Conservation (phyloP, 2,888 invertebrate species). For the Troilus luridus region DNA sequence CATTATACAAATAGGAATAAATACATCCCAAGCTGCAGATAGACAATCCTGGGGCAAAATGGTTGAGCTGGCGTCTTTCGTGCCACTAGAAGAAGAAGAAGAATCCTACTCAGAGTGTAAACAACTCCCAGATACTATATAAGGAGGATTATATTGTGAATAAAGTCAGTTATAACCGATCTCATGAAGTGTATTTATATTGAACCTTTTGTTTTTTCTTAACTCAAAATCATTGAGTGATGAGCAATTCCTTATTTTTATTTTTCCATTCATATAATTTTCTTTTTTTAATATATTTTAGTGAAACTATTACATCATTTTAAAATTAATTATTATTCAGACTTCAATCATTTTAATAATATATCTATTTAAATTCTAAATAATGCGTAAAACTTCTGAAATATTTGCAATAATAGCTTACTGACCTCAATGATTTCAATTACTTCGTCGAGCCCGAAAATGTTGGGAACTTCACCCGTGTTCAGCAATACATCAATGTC, state of each 20-base stretch:
- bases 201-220: neutral
- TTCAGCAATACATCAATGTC: conserved; percentile 88
- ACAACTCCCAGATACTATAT: too few relatives aligned
- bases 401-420: neutral
- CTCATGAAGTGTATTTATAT: too few relatives aligned
- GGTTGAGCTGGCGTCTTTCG: too few relatives aligned
- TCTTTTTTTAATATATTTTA: neutral
- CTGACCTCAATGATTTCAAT: conserved; percentile 84
- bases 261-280: neutral
- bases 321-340: neutral
- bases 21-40: too few relatives aligned
- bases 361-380: too few relatives aligned
- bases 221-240: neutral
- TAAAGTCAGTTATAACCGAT: too few relatives aligned
- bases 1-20: too few relatives aligned
- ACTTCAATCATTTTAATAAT: too few relatives aligned
- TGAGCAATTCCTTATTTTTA: neutral
- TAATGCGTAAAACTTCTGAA: neutral
- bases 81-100: too few relatives aligned
- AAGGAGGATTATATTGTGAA: too few relatives aligned
- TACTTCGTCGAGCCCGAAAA: conserved; percentile 86
- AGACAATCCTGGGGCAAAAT: too few relatives aligned
- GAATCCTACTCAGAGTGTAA: too few relatives aligned
- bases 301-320: neutral
- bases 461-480: conserved; percentile 89